phyloP scores from a whole-genome alignment of 2,888 invertebrate species.

The Drosophila birchii region DNA sequence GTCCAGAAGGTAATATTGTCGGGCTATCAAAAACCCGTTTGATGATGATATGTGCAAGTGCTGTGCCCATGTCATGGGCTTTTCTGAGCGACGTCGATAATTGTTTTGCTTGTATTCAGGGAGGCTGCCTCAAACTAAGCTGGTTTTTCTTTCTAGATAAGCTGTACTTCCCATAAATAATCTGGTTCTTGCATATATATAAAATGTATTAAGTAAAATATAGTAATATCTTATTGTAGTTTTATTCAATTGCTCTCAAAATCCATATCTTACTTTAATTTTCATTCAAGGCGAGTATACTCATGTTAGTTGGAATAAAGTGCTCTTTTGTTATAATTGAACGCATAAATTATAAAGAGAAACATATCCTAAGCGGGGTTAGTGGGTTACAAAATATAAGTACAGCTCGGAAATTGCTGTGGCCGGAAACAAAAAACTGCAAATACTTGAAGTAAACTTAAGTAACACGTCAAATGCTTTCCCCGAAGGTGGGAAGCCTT shows the following conservation, averaged over 20 bases:
- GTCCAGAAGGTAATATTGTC: slow-evolving; percentile 21
- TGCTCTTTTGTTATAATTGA: slow-evolving; percentile 31
- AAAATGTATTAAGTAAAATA: neutral
- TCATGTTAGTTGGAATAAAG: slow-evolving; percentile 35
- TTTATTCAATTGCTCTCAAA: slow-evolving; percentile 18
- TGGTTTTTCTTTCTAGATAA: slow-evolving; percentile 3
- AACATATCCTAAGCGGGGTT: slow-evolving; percentile 19
- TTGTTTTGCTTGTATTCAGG: neutral
- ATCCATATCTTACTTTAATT: slow-evolving; percentile 24
- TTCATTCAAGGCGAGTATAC: slow-evolving; percentile 29
- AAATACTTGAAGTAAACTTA: slow-evolving; percentile 63
- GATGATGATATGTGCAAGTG: slow-evolving; percentile 22
- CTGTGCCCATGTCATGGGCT: slow-evolving; percentile 29
- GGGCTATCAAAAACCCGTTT: slow-evolving; percentile 32
- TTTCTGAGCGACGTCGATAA: slow-evolving; percentile 18
- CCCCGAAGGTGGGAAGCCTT: slow-evolving; percentile 1
- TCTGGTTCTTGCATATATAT: neutral
- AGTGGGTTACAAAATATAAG: slow-evolving; percentile 38
- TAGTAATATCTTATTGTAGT: neutral
- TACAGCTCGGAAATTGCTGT: slow-evolving; percentile 33
- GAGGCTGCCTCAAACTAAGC: neutral
- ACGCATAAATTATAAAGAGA: slow-evolving; percentile 31
- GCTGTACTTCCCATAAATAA: neutral
- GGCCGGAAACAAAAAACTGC: slow-evolving; percentile 56
- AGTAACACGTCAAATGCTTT: slow-evolving; percentile 60